These are phyloP conservation scores for Nephrocerus scutellatus DNA, from an alignment of 2,888 invertebrate species.

Conservation along the genomic window DNA sequence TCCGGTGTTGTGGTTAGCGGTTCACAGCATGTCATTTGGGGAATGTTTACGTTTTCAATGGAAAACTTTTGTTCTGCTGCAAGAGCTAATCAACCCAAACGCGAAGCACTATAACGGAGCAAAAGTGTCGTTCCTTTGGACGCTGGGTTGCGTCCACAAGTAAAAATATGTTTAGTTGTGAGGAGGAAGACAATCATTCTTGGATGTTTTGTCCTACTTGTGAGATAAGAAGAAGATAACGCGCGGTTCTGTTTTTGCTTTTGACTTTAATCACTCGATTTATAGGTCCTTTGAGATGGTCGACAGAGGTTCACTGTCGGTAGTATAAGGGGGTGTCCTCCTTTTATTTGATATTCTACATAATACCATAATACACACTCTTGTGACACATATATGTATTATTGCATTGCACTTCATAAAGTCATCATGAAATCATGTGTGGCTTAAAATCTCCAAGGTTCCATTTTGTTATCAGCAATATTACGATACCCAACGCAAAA, in stretches of 20 bases:
- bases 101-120: constrained; percentile 18
- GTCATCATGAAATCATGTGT: too few species aligned
- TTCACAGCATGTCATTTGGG: constrained; percentile 22
- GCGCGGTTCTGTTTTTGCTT: too few species aligned
- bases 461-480: too few species aligned
- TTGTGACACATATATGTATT: not conserved
- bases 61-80: constrained; percentile 19
- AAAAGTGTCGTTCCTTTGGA: constrained; percentile 19
- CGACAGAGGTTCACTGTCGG: too few species aligned
- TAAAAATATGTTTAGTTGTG: too few species aligned
- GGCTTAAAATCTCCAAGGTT: too few species aligned
- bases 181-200: too few species aligned
- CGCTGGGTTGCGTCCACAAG: constrained; percentile 18
- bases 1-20: constrained; percentile 17
- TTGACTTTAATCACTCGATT: constrained; percentile 23
- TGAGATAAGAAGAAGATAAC: constrained; percentile 23
- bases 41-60: constrained; percentile 24
- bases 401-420: too few species aligned
- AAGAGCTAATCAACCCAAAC: constrained; percentile 20
- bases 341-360: not conserved
- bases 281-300: constrained; percentile 25
- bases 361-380: not conserved
- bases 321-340: too few species aligned
- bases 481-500: too few species aligned
- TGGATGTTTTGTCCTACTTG: too few species aligned